Conservation (phyloP, 2,797 vertebrate species). For the Eulemur mongoz region DNA sequence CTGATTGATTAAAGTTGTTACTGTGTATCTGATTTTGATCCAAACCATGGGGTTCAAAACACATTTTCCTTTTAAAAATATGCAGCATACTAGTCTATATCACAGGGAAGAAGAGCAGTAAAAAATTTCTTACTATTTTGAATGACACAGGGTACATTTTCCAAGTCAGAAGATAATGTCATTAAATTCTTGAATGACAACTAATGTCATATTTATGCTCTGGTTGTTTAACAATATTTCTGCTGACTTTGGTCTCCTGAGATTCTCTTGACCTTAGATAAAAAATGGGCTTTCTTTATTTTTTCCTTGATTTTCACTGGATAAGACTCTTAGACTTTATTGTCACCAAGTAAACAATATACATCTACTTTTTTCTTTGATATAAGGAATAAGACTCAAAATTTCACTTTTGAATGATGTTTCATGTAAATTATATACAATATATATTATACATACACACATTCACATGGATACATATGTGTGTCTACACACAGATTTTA, state of each 20-base stretch:
- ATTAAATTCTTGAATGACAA: not conserved
- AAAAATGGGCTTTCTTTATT: not conserved
- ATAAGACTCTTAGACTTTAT: not conserved
- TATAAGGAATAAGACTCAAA: not conserved
- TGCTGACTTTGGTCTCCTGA: not conserved
- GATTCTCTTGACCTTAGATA: not conserved
- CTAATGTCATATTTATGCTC: not conserved
- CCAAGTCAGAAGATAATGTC: not conserved
- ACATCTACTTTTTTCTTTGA: not conserved
- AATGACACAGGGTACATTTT: not conserved
- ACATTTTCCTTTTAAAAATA: slow-evolving; percentile 5
- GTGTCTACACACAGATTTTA: slow-evolving; percentile 34
- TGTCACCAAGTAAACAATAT: not conserved
- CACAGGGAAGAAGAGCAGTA: not conserved
- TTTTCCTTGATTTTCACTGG: not conserved
- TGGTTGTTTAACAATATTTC: not conserved
- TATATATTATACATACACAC: not conserved
- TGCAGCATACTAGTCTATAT: not conserved
- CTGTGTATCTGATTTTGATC: slow-evolving; percentile 8
- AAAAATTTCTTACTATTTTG: slow-evolving; percentile 5
- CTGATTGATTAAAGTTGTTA: not conserved
- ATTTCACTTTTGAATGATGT: slow-evolving; percentile 30
- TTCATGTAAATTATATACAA: not conserved
- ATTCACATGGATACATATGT: not conserved
- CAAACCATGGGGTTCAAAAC: not conserved